Conservation (phyloP, 2,113 vertebrate species). For the Paedocypris sp. region DNA sequence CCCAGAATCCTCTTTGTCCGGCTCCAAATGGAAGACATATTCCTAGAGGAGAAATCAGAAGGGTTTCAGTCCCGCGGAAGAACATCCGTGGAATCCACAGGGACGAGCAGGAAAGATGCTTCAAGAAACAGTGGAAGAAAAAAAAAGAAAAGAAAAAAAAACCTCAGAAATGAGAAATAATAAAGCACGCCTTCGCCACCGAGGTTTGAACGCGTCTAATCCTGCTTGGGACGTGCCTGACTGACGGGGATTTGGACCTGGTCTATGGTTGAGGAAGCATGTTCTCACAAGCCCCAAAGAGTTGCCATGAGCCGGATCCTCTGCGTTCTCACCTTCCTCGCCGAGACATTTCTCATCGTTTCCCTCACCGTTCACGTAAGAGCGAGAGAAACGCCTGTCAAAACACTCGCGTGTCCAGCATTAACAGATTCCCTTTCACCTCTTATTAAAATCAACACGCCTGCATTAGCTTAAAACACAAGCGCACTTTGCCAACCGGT, state of each 20-base stretch:
- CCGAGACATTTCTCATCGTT: constrained; percentile 38
- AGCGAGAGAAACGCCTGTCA: constrained; percentile 33
- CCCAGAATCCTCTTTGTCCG: constrained; percentile 87
- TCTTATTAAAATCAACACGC: constrained; percentile 49
- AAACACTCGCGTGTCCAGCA: constrained; percentile 19
- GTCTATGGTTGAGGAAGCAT: constrained; percentile 33
- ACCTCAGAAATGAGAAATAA: no score
- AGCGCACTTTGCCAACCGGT: no score
- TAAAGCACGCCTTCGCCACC: no score
- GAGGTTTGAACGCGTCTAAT: constrained; percentile 48
- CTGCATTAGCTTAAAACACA: no score
- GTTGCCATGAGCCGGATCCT: constrained; percentile 28
- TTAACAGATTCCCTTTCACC: constrained; percentile 34
- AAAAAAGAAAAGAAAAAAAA: no score
- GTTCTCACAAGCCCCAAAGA: constrained; percentile 43
- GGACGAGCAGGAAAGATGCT: no score
- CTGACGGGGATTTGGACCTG: constrained; percentile 47
- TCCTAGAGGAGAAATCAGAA: constrained; percentile 64
- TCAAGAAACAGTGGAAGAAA: no score
- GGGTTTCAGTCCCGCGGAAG: constrained; percentile 22
- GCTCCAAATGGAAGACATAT: constrained; percentile 92
- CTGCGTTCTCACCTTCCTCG: not conserved
- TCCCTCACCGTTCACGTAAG: constrained; percentile 40
- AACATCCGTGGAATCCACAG: no score
- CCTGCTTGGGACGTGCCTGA: no score